phyloP scores from a whole-genome alignment of 2,888 invertebrate species.

The Acanthopleura granulata region DNA sequence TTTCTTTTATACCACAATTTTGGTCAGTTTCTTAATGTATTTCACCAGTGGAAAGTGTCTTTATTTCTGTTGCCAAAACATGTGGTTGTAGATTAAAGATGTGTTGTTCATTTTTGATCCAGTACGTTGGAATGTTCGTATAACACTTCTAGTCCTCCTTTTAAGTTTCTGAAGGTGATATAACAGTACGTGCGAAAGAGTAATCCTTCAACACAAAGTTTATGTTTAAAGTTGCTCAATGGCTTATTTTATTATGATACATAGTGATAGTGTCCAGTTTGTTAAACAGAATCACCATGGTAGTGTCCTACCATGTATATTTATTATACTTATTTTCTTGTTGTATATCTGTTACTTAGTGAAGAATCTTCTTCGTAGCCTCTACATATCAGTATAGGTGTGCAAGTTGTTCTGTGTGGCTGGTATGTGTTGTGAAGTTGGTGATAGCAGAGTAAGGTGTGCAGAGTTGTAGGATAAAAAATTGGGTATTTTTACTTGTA shows the following conservation, averaged over 20 bases:
- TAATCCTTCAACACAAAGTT: neutral
- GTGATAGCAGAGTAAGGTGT: neutral
- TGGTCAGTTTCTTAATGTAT: too few species aligned
- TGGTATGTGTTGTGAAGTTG: constrained; percentile 4
- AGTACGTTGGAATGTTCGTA: too few species aligned
- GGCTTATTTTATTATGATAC: constrained; percentile 16
- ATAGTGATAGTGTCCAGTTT: constrained; percentile 17
- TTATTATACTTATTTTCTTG: constrained; percentile 17
- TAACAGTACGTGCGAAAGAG: too few species aligned
- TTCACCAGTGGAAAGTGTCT: too few species aligned
- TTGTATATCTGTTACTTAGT: constrained; percentile 12
- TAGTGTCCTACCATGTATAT: constrained; percentile 12
- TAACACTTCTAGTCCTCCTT: too few species aligned
- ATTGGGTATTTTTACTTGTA: too few species aligned
- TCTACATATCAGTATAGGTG: constrained; percentile 13
- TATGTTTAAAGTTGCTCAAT: constrained; percentile 17
- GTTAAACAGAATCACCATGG: constrained; percentile 13
- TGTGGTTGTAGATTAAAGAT: too few species aligned
- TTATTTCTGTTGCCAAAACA: too few species aligned
- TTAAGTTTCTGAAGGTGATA: too few species aligned
- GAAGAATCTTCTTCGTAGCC: constrained; percentile 1
- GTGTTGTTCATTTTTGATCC: too few species aligned
- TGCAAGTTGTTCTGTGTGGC: constrained; percentile 11
- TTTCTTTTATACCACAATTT: too few species aligned
- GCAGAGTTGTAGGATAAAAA: too few species aligned